Conservation (phyloP, 2,888 invertebrate genomes). For the Laspeyria flexula region DNA sequence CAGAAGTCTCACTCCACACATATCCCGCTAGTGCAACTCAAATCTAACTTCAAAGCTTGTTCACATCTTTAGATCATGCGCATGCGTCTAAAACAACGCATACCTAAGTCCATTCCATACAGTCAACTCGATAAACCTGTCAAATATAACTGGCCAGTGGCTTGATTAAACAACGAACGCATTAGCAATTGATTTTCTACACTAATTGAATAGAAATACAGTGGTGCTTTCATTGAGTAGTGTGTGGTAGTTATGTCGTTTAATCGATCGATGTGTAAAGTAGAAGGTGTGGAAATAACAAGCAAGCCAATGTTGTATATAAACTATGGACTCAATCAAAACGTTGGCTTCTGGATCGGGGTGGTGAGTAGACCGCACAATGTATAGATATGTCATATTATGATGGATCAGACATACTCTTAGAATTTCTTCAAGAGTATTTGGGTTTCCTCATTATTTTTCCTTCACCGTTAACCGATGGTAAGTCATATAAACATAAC, state of each 20-base stretch:
- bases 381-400: slow-evolving; percentile 4
- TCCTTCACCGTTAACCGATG: too few species aligned
- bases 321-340: slow-evolving; percentile 50
- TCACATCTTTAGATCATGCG: slow-evolving; percentile 19
- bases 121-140: slow-evolving; percentile 53
- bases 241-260: slow-evolving; percentile 21
- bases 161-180: slow-evolving; percentile 47
- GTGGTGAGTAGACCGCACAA: slow-evolving; percentile 20
- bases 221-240: not conserved
- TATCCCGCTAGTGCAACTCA: not conserved
- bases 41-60: slow-evolving; percentile 15
- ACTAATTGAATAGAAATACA: not conserved
- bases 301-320: slow-evolving; percentile 50
- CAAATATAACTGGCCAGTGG: slow-evolving; percentile 49
- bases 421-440: too few species aligned
- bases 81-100: slow-evolving; percentile 32
- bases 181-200: slow-evolving; percentile 2
- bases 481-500: too few species aligned
- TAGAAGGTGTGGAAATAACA: slow-evolving; percentile 56
- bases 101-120: slow-evolving; percentile 39
- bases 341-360: slow-evolving; percentile 47
- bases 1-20: slow-evolving; percentile 4
- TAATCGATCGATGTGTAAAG: slow-evolving; percentile 13
- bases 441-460: too few species aligned
- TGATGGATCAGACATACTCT: too few species aligned